Percentiles rank a stretch among this genome's conserved stretches.
These are phyloP conservation scores for Diuraphis noxia DNA, from an alignment of 1,140 invertebrate genomes.

Conservation along the genomic window DNA sequence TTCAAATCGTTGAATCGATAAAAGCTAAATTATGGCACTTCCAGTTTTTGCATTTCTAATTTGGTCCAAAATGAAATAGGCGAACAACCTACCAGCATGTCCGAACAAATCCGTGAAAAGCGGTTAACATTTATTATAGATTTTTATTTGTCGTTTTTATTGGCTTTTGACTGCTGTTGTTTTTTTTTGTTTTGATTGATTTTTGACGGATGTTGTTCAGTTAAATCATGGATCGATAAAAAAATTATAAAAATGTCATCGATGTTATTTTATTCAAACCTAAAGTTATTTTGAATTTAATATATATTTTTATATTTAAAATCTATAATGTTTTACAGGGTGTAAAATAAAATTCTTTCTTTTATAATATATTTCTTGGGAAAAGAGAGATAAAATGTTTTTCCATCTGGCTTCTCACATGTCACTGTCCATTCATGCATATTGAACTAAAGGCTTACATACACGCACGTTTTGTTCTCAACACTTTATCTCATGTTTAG, in stretches of 20 bases:
- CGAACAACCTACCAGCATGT: neutral
- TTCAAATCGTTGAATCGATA: neutral
- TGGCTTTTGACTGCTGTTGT: neutral
- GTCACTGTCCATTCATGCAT: neutral
- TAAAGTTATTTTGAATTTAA: neutral
- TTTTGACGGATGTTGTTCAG: neutral
- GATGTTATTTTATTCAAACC: neutral
- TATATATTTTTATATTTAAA: neutral
- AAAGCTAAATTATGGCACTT: neutral
- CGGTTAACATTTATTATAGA: neutral
- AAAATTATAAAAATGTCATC: neutral
- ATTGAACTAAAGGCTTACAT: neutral
- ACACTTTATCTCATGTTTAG: neutral
- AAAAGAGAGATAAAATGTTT: neutral
- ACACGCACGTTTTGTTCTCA: neutral
- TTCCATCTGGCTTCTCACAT: neutral
- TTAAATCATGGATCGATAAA: neutral
- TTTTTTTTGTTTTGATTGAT: neutral
- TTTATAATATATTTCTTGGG: neutral
- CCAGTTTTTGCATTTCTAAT: neutral
- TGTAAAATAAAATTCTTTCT: slow-evolving; percentile 4
- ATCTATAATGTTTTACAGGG: neutral
- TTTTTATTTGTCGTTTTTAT: neutral
- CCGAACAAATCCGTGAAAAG: neutral
- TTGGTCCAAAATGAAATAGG: neutral